These are phyloP conservation scores for Euleptes europaea DNA, from an alignment of 2,113 vertebrate species.

Conservation along the genomic window DNA sequence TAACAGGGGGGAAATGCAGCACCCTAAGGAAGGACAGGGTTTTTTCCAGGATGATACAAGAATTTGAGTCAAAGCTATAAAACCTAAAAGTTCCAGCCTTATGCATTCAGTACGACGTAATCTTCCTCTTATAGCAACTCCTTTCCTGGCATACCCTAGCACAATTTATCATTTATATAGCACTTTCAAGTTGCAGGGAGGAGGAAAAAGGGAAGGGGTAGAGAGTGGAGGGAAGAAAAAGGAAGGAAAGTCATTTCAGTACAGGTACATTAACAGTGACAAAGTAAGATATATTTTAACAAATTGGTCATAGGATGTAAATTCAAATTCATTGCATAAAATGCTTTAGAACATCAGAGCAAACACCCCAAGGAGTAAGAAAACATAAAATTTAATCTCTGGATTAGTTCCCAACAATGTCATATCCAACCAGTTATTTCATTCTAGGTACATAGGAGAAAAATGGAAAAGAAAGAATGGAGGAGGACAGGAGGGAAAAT, in stretches of 20 bases:
- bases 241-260: constrained; percentile 38
- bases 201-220: neutral
- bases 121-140: constrained; percentile 26
- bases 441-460: neutral
- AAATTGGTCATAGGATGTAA: constrained; percentile 41
- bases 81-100: neutral
- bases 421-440: neutral
- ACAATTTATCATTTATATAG: constrained; percentile 37
- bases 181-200: constrained; percentile 10
- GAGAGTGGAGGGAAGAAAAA: neutral
- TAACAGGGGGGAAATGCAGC: neutral
- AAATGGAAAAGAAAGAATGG: neutral
- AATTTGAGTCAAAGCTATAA: constrained; percentile 22
- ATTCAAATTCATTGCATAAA: constrained; percentile 57
- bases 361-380: constrained; percentile 63
- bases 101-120: constrained; percentile 15
- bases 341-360: constrained; percentile 62
- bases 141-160: constrained; percentile 30
- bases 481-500: neutral
- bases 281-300: constrained; percentile 31
- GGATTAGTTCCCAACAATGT: neutral
- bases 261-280: constrained; percentile 4
- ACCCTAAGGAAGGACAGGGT: constrained; percentile 5
- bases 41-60: constrained; percentile 4
- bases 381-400: constrained; percentile 56